These are phyloP conservation scores for Pseudococcus viburni DNA, from an alignment of 2,888 invertebrate species.

Conservation along the genomic window DNA sequence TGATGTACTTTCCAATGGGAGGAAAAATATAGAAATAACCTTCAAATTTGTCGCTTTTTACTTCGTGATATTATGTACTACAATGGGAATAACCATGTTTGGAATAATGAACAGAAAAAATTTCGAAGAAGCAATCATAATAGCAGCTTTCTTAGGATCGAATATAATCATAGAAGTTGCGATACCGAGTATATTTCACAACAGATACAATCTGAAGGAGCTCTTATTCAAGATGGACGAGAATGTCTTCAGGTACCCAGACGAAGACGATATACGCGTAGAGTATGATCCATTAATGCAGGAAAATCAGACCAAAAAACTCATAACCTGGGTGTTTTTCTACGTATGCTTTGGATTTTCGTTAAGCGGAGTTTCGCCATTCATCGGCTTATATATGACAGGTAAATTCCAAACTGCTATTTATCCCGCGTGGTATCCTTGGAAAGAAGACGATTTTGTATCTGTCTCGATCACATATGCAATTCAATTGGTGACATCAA, in stretches of 20 bases:
- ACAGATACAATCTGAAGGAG: neutral
- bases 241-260: slow-evolving; percentile 37
- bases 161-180: neutral
- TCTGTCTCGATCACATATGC: neutral
- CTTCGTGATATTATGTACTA: neutral
- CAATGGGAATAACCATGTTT: slow-evolving; percentile 4
- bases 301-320: neutral
- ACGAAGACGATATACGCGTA: slow-evolving; percentile 24
- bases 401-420: slow-evolving; percentile 18
- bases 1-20: neutral
- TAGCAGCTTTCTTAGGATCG: slow-evolving; percentile 40
- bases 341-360: slow-evolving; percentile 53
- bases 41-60: neutral
- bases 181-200: neutral
- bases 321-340: neutral
- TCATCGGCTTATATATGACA: slow-evolving; percentile 7
- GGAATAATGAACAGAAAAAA: neutral
- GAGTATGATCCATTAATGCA: neutral
- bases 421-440: slow-evolving; percentile 53
- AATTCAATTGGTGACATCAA: slow-evolving; percentile 11
- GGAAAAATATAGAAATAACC: neutral
- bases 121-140: slow-evolving; percentile 43
- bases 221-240: slow-evolving; percentile 23
- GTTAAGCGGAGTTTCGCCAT: slow-evolving; percentile 41
- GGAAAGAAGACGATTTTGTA: slow-evolving; percentile 1